Base-by-base conservation (phyloP, 2,113 vertebrate genomes). In the Lagopus muta region DNA sequence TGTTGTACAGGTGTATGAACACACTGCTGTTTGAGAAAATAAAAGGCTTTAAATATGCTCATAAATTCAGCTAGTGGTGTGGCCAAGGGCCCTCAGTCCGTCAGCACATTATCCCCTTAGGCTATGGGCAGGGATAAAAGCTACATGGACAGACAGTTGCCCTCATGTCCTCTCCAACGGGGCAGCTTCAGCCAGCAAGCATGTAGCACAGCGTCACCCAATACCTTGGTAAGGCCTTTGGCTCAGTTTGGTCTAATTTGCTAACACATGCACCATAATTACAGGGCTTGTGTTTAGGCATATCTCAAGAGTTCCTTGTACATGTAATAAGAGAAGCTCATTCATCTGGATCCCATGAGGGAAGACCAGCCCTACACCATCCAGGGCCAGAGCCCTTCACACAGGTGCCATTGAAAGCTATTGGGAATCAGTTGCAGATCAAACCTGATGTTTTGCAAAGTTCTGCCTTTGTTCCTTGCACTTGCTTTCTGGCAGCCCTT, bases 1-100 rank as follows among this genome's bases (percentile, higher is more conserved):
- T 34, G 92, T 94, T 93, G 77, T 58, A 43, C 75, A 92, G 91
- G 61, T 88, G 80, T 83, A 79, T 89, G 82, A 96, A 86, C 73
- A 82, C 76, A n/a, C 24, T 48, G 60, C 7, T 85, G 42, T 58
- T 84, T 58, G 45, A 89, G 87, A 81, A 94, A 95, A 91, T 78
- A 65, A 94, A 92, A 83, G 55, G 30, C 67, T 94, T 80, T 75
- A 82, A 93, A 90, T 12, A 38, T 32, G 32, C 64, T 82, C 16
- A 20, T 70, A 28, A 66, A 72, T 90, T 86, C 48, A 70, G 47
- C 22, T 40, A 50, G 19, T 30, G 52, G 54, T 61, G 27, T 69
- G 50, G n/a, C 86, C 54, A 61, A 94, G 60, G 0, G 1, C 57
- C 42, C 45, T 25, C 16, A 55, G 34, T 34, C 30, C 40, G 34